Evolutionary conservation across 37 sponge, comb jelly and placozoan species (phyloP), one percentile per base, ranked within the genome.

Genomic region (Hormiphora californensis): DNA sequence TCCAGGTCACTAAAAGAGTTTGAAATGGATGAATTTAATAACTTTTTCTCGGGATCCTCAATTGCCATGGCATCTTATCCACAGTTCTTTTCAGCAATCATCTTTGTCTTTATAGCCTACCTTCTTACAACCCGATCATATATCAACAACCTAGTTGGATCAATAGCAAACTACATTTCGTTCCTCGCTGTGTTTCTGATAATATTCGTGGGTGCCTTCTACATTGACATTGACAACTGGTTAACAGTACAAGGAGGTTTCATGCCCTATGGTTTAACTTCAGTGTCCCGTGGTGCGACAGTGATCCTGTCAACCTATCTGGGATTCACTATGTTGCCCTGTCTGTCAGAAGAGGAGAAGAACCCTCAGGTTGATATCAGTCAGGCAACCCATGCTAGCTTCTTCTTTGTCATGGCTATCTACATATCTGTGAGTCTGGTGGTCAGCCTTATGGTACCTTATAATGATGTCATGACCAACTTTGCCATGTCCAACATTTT

Each of bases 221-320:
- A 57, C 61, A 5, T 57, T 57, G 61, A 57, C 61, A 28, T 57
- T 57, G 61, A 57, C n/a, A 57, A 57, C n/a, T 57, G 61, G 61
- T 57, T 57, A 5, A 57, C 5, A 28, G 61, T 57, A 4, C 30
- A 57, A 12, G 61, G 61, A 57, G 61, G 61, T 4, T 57, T 57
- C n/a, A 30, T 57, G n/a, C 61, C 61, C 5, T 57, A 57, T 30
- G 61, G 61, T 57, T 57, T 28, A 23, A 57, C n/a, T 15, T 57
- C 61, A 5, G 27, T 57, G 3, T 57, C 27, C 27, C 7, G 61
- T 4, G 61, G 61, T 19, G 61, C 61, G n/a, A 57, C 61, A 28
- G 61, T 57, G 5, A 57, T 57, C 61, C 61, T 57, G 30, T 57
- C 61, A 5, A 57, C 61, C 27, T 57, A 57, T 12, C 23, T 57